A percentile compares a stretch with the other conserved stretches of the same genome.
These are phyloP conservation scores for Drosophila burlai DNA, from an alignment of 1,140 invertebrate species.

Conservation along the genomic window DNA sequence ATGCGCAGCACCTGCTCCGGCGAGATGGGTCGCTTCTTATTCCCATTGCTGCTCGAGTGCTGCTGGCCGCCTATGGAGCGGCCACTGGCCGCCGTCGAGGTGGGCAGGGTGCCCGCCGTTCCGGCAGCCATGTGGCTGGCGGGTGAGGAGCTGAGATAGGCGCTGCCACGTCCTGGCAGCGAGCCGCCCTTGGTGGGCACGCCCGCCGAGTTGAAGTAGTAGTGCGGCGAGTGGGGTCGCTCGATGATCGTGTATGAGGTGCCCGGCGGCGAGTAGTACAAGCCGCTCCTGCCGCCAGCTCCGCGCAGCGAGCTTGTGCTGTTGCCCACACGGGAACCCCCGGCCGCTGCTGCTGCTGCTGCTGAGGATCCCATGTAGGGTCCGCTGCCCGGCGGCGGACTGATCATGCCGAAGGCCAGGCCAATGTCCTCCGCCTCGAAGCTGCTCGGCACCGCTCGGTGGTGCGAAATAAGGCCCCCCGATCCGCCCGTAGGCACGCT, in stretches of 20 bases:
- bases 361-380: conserved; percentile 53
- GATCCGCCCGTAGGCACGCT: conserved; percentile 81
- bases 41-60: conserved; percentile 76
- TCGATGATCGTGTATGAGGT: conserved; percentile 95
- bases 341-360: conserved; percentile 58
- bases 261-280: conserved; percentile 90
- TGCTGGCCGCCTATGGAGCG: conserved; percentile 48
- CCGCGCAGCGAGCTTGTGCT: conserved; percentile 82
- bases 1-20: conserved; percentile 91
- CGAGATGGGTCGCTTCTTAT: conserved; percentile 90
- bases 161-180: conserved; percentile 86
- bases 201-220: conserved; percentile 84
- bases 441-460: conserved; percentile 76
- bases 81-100: conserved; percentile 75
- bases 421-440: conserved; percentile 85
- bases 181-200: conserved; percentile 85
- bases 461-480: conserved; percentile 75
- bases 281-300: conserved; percentile 86
- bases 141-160: conserved; percentile 88
- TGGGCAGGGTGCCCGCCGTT: conserved; percentile 79
- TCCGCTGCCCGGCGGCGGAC: conserved; percentile 78
- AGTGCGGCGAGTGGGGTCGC: conserved; percentile 90
- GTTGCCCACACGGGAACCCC: conserved; percentile 76
- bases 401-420: conserved; percentile 78
- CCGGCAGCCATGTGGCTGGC: conserved; percentile 85